Evolutionary conservation across 2,113 vertebrate species (phyloP).

Genomic region (Prietella phreatophila): DNA sequence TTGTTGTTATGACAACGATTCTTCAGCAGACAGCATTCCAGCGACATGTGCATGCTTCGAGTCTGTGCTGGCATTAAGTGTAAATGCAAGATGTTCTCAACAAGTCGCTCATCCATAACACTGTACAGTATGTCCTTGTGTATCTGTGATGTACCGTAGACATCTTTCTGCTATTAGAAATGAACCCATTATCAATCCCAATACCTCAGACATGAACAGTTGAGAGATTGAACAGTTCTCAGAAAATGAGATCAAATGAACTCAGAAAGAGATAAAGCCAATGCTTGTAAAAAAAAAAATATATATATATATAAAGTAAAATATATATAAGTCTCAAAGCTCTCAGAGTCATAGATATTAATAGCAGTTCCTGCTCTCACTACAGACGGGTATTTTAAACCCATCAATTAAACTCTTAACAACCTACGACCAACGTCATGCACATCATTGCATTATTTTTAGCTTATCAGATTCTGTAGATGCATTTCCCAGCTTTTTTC

Average conservation of each 20-base stretch:
- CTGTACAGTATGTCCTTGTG: not conserved
- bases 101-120: not conserved
- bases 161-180: not conserved
- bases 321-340: not conserved
- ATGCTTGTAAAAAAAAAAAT: too few species aligned
- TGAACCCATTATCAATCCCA: not conserved
- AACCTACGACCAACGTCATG: not conserved
- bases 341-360: not conserved
- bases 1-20: constrained; percentile 46
- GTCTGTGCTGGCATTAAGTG: constrained; percentile 20
- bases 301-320: not conserved
- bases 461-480: not conserved
- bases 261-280: not conserved
- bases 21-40: constrained; percentile 25
- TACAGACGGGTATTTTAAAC: not conserved
- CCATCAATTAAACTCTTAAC: not conserved
- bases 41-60: constrained; percentile 5
- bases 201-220: not conserved
- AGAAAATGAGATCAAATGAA: not conserved
- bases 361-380: not conserved
- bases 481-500: not conserved
- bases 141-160: not conserved
- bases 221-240: not conserved
- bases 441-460: not conserved
- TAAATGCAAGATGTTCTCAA: constrained; percentile 10